Conservation (phyloP, 2,113 vertebrate genomes). For the Semicossyphus pulcher region DNA sequence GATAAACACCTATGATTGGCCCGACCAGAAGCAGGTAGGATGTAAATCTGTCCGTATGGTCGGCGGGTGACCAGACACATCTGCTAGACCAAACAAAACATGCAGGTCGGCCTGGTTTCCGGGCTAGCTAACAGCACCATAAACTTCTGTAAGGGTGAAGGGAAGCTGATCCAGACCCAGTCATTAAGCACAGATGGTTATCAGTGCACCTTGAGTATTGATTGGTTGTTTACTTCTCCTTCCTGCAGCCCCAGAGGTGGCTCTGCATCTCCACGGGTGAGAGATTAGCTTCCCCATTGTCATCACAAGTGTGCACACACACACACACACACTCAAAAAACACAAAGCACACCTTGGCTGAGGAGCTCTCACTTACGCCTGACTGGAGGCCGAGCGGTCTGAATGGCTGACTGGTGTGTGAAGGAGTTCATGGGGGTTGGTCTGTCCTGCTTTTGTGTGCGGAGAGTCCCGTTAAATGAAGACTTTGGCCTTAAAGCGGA, state of each 20-base stretch:
- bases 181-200: slow-evolving; percentile 42
- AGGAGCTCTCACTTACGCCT: slow-evolving; percentile 39
- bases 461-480: slow-evolving; percentile 11
- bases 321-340: slow-evolving; percentile 12
- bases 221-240: slow-evolving; percentile 68
- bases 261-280: slow-evolving; percentile 47
- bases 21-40: too few species aligned
- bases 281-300: slow-evolving; percentile 74
- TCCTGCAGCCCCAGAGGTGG: slow-evolving; percentile 55
- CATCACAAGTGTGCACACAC: slow-evolving; percentile 44
- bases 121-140: neutral
- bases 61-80: too few species aligned
- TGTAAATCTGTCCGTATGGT: too few species aligned
- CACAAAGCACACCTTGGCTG: slow-evolving; percentile 50
- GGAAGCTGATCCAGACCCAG: slow-evolving; percentile 38
- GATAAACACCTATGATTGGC: too few species aligned
- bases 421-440: neutral
- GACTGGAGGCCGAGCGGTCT: slow-evolving; percentile 14
- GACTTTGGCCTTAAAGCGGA: slow-evolving; percentile 43
- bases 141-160: neutral
- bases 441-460: slow-evolving; percentile 23
- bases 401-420: slow-evolving; percentile 29
- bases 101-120: neutral
- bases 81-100: neutral
- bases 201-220: slow-evolving; percentile 45